These are phyloP conservation scores for Eulacestoma nigropectus DNA, from an alignment of 2,113 vertebrate species.

Conservation along the genomic window DNA sequence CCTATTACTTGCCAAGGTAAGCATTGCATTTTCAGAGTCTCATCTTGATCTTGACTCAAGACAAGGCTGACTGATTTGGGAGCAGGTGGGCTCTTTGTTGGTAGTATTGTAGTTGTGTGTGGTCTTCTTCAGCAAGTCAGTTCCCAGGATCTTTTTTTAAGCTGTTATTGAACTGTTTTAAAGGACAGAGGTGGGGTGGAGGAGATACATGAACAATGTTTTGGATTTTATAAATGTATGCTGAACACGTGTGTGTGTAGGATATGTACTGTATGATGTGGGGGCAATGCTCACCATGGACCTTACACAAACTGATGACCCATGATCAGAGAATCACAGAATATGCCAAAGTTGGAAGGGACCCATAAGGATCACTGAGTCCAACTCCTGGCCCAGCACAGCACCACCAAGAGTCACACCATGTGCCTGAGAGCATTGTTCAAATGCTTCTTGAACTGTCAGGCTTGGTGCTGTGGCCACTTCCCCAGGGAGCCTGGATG, in stretches of 20 bases:
- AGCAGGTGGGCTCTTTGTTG: neutral
- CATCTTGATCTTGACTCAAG: neutral
- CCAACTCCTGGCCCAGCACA: neutral
- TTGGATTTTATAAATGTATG: neutral
- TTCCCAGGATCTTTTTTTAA: neutral
- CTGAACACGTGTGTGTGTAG: neutral
- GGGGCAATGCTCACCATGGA: neutral
- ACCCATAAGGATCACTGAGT: neutral
- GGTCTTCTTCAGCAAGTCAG: neutral
- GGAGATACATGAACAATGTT: neutral
- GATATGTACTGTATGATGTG: neutral
- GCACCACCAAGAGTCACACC: neutral
- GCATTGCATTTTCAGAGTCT: neutral
- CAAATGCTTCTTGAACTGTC: neutral
- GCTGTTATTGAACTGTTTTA: neutral
- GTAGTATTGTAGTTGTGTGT: neutral
- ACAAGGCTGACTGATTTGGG: neutral
- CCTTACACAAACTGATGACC: neutral
- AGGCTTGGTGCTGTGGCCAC: neutral
- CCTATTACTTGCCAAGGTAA: neutral
- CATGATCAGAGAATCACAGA: neutral
- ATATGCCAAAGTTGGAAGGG: neutral
- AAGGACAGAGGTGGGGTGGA: neutral
- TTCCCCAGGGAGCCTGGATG: neutral
- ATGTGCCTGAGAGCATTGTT: neutral